A percentile compares a stretch with the other conserved stretches of the same genome.
Conservation (phyloP, 1,140 invertebrate species). For the Brachionus calyciflorus region DNA sequence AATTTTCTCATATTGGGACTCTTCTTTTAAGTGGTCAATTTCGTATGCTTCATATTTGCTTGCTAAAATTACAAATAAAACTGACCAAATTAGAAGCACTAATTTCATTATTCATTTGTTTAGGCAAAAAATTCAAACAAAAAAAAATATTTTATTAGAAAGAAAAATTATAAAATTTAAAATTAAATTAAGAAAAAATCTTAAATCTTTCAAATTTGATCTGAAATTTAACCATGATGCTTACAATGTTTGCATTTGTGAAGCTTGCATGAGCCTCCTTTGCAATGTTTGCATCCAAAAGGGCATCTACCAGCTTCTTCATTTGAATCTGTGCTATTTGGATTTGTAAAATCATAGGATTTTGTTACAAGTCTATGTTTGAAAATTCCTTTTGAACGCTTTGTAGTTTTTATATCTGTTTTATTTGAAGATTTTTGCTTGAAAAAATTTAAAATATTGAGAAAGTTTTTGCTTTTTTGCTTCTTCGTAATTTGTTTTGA, state of each 20-base stretch:
- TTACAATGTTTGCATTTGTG: conserved; percentile 24
- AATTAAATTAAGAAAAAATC: not conserved
- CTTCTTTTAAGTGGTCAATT: no score
- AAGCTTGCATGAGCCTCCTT: conserved; percentile 2
- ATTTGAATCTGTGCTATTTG: not conserved
- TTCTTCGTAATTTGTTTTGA: no score
- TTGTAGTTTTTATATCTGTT: not conserved
- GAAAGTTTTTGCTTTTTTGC: conserved; percentile 38
- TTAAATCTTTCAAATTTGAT: not conserved
- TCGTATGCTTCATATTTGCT: no score
- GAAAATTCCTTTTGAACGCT: not conserved
- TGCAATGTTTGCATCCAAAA: conserved; percentile 11
- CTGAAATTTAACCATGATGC: conserved; percentile 26
- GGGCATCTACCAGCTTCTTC: not conserved
- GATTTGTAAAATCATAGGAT: not conserved
- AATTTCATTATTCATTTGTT: no score
- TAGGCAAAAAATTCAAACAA: no score
- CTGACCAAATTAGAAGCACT: no score
- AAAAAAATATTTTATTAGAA: no score
- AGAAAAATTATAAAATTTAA: not conserved
- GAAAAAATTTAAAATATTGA: not conserved
- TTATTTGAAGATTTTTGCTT: conserved; percentile 6
- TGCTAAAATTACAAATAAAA: no score
- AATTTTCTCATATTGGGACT: no score
- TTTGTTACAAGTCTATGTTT: not conserved